Percentiles rank a stretch among this genome's conserved stretches.
phyloP scores from a whole-genome alignment of 2,888 invertebrate species.

The Polia nebulosa region DNA sequence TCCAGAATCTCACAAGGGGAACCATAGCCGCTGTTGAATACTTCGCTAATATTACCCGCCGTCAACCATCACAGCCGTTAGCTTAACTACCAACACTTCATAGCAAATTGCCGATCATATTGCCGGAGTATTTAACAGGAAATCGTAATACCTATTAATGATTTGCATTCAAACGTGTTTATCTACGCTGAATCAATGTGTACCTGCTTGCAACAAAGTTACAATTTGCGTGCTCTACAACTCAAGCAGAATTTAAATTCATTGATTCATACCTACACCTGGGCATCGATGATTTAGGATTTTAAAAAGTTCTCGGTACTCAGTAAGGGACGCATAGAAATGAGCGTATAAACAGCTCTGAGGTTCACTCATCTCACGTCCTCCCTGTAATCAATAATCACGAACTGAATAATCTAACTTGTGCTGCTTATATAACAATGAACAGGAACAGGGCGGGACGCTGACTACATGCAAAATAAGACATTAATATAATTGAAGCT shows the following conservation, averaged over 20 bases:
- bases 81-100: slow-evolving; percentile 50
- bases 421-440: slow-evolving; percentile 67
- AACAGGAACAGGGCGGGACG: slow-evolving; percentile 63
- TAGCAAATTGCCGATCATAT: slow-evolving; percentile 64
- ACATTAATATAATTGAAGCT: slow-evolving; percentile 63
- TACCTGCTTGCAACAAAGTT: slow-evolving; percentile 45
- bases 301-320: slow-evolving; percentile 33
- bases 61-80: slow-evolving; percentile 61
- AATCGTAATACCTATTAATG: slow-evolving; percentile 65
- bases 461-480: slow-evolving; percentile 67
- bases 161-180: slow-evolving; percentile 55
- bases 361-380: slow-evolving; percentile 61
- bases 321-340: slow-evolving; percentile 47
- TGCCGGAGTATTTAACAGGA: slow-evolving; percentile 64
- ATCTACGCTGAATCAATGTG: slow-evolving; percentile 33
- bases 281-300: slow-evolving; percentile 31
- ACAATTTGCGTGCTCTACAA: slow-evolving; percentile 32
- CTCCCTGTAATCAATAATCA: slow-evolving; percentile 67
- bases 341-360: slow-evolving; percentile 51
- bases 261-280: slow-evolving; percentile 46
- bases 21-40: slow-evolving; percentile 68
- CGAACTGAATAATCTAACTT: slow-evolving; percentile 67
- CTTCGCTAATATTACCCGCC: slow-evolving; percentile 61
- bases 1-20: slow-evolving; percentile 59
- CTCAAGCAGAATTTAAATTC: slow-evolving; percentile 38